Conservation (phyloP, 2,797 vertebrate genomes). For the Chanos chanos region DNA sequence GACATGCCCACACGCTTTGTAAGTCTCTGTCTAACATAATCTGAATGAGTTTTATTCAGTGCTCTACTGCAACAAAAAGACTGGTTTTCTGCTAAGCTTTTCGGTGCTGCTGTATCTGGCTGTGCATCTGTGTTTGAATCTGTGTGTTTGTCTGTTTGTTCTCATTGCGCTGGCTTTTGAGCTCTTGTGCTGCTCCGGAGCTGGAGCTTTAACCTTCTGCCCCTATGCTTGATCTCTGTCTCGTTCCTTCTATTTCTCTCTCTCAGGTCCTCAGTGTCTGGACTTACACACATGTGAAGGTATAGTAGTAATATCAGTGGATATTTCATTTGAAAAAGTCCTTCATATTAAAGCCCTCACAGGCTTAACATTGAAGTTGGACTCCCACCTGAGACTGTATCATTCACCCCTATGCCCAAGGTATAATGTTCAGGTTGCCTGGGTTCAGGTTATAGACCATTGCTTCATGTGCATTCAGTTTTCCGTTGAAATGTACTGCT, state of each 20-base stretch:
- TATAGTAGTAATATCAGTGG: constrained; percentile 21
- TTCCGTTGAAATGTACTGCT: background rate
- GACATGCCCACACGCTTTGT: no score
- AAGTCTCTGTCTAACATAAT: no score
- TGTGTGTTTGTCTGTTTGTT: background rate
- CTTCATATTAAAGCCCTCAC: no score
- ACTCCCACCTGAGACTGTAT: no score
- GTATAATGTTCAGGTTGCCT: no score
- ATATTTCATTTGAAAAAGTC: background rate
- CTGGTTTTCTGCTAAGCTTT: no score
- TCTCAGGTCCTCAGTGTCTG: constrained; percentile 54
- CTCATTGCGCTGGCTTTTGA: constrained; percentile 27
- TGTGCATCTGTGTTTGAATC: background rate
- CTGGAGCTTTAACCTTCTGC: background rate
- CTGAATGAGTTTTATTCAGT: no score
- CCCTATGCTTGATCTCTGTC: background rate
- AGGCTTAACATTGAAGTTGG: no score
- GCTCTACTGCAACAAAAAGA: no score
- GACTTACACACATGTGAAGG: constrained; percentile 58
- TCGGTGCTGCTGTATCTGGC: background rate
- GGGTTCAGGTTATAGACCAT: no score
- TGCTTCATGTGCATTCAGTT: no score
- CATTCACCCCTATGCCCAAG: no score
- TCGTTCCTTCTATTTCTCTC: background rate
- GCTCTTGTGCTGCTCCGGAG: constrained; percentile 15